These are phyloP conservation scores for Atractosteus spatula DNA, from an alignment of 2,113 vertebrate species.

Conservation along the genomic window DNA sequence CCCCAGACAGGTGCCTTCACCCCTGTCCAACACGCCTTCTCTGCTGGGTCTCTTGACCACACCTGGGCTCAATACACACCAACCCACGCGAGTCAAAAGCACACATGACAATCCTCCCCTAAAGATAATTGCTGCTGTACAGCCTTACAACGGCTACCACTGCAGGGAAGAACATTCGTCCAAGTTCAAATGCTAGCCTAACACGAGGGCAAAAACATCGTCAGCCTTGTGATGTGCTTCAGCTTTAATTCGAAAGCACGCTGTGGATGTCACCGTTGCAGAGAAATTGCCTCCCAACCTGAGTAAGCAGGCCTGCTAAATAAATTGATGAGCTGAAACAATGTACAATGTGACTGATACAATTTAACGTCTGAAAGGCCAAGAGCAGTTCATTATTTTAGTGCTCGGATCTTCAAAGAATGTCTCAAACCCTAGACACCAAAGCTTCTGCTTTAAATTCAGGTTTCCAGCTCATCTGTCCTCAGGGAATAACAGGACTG, in stretches of 20 bases:
- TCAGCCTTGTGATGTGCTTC: background rate
- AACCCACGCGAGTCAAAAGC: too few species aligned
- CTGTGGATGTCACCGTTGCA: background rate
- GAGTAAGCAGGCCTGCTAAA: constrained; percentile 27
- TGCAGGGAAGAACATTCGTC: background rate
- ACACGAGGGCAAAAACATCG: background rate
- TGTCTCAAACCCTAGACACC: constrained; percentile 3
- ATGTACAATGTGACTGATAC: constrained; percentile 37
- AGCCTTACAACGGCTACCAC: constrained; percentile 22
- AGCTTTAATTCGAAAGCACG: background rate
- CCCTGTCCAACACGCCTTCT: too few species aligned
- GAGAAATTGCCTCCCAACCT: constrained; percentile 10
- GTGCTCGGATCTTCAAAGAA: constrained; percentile 7
- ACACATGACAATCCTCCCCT: too few species aligned
- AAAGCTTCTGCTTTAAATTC: background rate
- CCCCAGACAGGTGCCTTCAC: too few species aligned
- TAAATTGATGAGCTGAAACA: constrained; percentile 38
- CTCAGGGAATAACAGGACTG: constrained; percentile 15
- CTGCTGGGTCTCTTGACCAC: too few species aligned
- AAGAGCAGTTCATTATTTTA: constrained; percentile 38
- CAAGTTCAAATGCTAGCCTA: too few species aligned
- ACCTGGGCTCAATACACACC: too few species aligned
- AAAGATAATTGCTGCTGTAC: too few species aligned
- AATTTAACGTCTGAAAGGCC: constrained; percentile 29
- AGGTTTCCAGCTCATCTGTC: background rate